Percentiles rank a stretch among this genome's conserved stretches.
phyloP scores from a whole-genome alignment of 2,113 vertebrate genomes.

The Bothrops jararaca region DNA sequence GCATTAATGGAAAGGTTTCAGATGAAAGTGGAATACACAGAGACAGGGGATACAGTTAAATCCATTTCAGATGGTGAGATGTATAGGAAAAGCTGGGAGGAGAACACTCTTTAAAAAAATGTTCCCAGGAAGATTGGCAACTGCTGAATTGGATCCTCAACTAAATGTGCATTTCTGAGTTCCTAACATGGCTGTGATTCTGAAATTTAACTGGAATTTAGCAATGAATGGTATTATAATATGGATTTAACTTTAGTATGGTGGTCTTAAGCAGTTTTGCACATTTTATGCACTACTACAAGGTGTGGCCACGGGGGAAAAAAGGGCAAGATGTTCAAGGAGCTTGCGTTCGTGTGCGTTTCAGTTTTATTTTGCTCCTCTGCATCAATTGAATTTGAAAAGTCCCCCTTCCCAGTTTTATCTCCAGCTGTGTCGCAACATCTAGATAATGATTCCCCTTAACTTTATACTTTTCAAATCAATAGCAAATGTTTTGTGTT shows the following conservation, averaged over 20 bases:
- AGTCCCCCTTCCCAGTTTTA: constrained; percentile 61
- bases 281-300: not conserved
- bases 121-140: constrained; percentile 10
- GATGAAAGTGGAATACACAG: constrained; percentile 34
- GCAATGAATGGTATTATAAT: not conserved
- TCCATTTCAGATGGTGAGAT: constrained; percentile 23
- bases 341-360: not conserved
- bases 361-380: not conserved
- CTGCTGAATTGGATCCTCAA: not conserved
- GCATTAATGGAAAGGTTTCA: constrained; percentile 52
- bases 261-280: not conserved
- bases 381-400: constrained; percentile 65
- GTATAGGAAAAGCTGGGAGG: not conserved
- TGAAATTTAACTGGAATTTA: constrained; percentile 23
- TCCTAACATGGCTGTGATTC: not conserved
- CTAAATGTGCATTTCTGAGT: constrained; percentile 3
- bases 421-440: constrained; percentile 82
- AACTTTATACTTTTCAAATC: constrained; percentile 83
- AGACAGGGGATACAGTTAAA: constrained; percentile 35
- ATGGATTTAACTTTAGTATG: not conserved
- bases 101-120: constrained; percentile 32
- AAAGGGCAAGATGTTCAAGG: not conserved
- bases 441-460: constrained; percentile 81
- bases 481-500: constrained; percentile 73
- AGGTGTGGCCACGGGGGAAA: not conserved